phyloP scores from a whole-genome alignment of 2,113 vertebrate species.

The Hippopotamus amphibius region DNA sequence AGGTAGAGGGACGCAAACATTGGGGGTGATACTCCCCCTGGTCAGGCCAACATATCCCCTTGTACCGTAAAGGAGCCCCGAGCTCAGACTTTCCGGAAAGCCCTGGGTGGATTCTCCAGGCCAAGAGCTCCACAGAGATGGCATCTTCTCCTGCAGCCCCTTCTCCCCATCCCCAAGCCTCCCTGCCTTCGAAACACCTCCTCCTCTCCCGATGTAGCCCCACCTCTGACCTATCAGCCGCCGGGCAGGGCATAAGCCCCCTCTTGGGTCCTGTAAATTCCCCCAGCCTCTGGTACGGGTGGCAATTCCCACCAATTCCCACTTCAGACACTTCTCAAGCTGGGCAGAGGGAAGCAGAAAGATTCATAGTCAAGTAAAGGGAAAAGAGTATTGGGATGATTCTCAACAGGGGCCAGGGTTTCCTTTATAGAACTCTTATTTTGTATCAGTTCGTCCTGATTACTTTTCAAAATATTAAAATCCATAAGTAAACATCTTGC shows the following conservation, averaged over 20 bases:
- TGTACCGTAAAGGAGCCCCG: not conserved
- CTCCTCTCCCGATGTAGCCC: not conserved
- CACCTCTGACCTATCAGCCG: not conserved
- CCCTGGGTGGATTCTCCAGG: not conserved
- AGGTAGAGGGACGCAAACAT: not conserved
- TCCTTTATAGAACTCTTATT: not conserved
- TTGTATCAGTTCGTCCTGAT: not conserved
- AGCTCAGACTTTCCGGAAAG: not conserved
- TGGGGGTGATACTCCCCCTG: accelerated
- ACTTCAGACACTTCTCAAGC: not conserved
- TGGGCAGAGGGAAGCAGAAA: not conserved
- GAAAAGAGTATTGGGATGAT: not conserved
- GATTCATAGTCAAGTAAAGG: not conserved
- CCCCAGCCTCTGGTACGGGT: not conserved
- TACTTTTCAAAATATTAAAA: not conserved
- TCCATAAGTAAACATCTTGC: not conserved
- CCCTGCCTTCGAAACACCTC: not conserved
- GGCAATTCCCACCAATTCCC: not conserved
- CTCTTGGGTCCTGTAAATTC: not conserved
- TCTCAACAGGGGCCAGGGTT: not conserved
- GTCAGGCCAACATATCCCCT: not conserved
- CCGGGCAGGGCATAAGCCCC: not conserved
- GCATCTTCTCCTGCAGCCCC: not conserved
- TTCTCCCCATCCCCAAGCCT: not conserved
- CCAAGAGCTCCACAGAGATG: not conserved